Percentiles rank a stretch among this genome's conserved stretches.
Conservation (phyloP, 2,113 vertebrate genomes). For the Crocuta crocuta region DNA sequence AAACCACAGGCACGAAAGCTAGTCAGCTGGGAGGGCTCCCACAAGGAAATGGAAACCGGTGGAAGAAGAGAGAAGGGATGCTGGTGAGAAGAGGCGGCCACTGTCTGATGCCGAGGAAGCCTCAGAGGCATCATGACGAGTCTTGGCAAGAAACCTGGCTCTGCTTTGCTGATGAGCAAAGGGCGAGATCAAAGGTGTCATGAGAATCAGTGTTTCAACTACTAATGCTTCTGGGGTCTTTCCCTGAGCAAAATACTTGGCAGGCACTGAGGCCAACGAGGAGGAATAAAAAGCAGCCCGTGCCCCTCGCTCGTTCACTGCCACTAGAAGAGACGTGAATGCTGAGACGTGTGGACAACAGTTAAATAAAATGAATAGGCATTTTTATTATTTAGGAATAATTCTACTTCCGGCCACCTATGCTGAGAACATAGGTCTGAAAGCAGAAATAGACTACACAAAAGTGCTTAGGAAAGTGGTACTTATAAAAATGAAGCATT, state of each 20-base stretch:
- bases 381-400: background rate
- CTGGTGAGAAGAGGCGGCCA: too few relatives aligned
- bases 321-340: accelerated
- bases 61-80: accelerated
- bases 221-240: background rate
- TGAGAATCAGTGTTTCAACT: accelerated
- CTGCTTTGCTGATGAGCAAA: background rate
- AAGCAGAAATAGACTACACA: too few relatives aligned
- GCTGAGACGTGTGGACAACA: background rate
- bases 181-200: accelerated
- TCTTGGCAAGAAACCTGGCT: background rate
- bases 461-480: too few relatives aligned
- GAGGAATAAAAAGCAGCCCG: too few relatives aligned
- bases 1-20: accelerated
- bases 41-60: accelerated
- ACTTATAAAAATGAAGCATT: background rate
- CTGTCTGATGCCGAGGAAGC: too few relatives aligned
- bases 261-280: background rate
- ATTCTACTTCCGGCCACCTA: background rate
- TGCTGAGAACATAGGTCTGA: too few relatives aligned
- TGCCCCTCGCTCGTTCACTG: accelerated
- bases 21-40: background rate
- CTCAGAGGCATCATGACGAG: background rate
- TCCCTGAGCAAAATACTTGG: background rate
- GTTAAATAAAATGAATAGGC: background rate